Evolutionary conservation across 2,113 vertebrate species (phyloP), one percentile per base, ranked within the genome.

Genomic region (Ochotona princeps): DNA sequence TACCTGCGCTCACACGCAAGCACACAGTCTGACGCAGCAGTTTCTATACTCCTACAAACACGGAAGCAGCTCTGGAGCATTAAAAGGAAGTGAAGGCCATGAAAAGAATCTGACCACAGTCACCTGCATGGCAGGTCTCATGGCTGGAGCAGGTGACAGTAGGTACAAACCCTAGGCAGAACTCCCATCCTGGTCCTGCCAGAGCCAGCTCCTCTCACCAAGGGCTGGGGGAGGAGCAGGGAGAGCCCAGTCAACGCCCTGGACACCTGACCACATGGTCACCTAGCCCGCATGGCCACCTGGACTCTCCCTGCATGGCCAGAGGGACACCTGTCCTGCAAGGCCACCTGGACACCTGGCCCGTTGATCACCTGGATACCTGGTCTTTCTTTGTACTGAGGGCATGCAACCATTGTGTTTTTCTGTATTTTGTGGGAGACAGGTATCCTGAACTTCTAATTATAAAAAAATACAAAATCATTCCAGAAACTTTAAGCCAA

Each of bases 151-250:
- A 4, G 30, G 1, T 20, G 8, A 7, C 6, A 54, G 32, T 7
- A 2, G 28, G 38, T 0, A n/a, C 11, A 0, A 2, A 20, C 17
- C 4, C 0, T 2, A 12, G 5, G 11, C 2, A 5, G 28, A 26
- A 1, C 44, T 8, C 13, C 23, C 1, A 1, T 49, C 54, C 17
- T 12, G 51, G 6, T 44, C 38, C 38, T 44, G 38, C 38, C 38
- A 44, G 38, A 44, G 38, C 38, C 38, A 44, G 38, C 38, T 44
- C 4, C 38, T 44, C 38, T 44, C 38, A 44, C 38, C 38, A 44
- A 44, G 38, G 38, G 38, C 4, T 44, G 38, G 38, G 38, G 38
- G 38, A 44, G 6, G 38, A 44, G 38, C 38, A 44, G 38, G 38
- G 38, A 44, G 38, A 44, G 38, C 38, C 38, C 38, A 44, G 38